These are phyloP conservation scores for Platycheirus albimanus DNA, from an alignment of 2,888 invertebrate genomes.

Conservation along the genomic window DNA sequence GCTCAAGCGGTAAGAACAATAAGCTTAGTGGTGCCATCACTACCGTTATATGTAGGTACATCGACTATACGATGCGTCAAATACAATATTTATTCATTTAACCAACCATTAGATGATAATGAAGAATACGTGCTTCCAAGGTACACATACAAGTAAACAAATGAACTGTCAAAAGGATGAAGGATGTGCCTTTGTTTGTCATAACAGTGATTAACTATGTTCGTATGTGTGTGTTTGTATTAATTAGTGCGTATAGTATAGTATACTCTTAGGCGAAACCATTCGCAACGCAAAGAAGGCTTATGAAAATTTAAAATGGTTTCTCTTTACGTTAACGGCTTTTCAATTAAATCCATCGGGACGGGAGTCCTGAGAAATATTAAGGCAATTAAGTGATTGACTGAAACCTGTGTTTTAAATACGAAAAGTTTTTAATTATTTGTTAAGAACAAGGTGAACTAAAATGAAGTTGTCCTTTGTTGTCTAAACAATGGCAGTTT, in stretches of 20 bases:
- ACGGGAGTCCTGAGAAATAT: background rate
- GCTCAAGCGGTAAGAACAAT: background rate
- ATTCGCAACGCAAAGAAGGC: too few relatives aligned
- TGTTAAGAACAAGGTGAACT: too few relatives aligned
- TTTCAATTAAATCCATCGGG: background rate
- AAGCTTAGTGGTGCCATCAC: constrained; percentile 6
- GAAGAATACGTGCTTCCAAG: constrained; percentile 35
- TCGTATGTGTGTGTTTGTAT: constrained; percentile 34
- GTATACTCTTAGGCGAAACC: too few relatives aligned
- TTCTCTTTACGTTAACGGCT: background rate
- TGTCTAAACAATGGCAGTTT: constrained; percentile 1
- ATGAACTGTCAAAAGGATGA: constrained; percentile 67
- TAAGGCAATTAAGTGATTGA: too few relatives aligned
- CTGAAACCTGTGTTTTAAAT: too few relatives aligned
- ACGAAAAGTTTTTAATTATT: too few relatives aligned
- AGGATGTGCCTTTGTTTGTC: constrained; percentile 45
- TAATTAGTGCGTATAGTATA: too few relatives aligned
- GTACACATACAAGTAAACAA: constrained; percentile 40
- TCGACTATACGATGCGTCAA: constrained; percentile 31
- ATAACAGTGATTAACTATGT: constrained; percentile 22
- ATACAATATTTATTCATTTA: constrained; percentile 62
- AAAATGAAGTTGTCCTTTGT: too few relatives aligned
- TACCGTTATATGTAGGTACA: background rate
- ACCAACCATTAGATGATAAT: constrained; percentile 59
- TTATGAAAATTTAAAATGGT: background rate